Conservation (phyloP, 2,113 vertebrate species). For the Zingel zingel region DNA sequence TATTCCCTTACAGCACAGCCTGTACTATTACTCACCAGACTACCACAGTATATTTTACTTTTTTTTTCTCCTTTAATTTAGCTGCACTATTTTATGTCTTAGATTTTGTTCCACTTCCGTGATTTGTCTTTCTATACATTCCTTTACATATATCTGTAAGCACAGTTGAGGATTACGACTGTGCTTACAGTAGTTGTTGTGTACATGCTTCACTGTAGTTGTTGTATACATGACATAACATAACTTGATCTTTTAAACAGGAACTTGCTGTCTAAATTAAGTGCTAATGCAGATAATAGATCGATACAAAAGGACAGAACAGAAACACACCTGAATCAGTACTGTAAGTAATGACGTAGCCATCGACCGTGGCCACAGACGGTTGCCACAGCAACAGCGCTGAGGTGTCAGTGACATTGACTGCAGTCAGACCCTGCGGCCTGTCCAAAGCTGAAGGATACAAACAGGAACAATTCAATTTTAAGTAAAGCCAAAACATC, state of each 20-base stretch:
- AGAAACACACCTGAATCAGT: constrained; percentile 84
- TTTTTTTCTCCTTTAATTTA: background rate
- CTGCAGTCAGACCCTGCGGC: constrained; percentile 86
- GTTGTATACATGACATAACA: too few species aligned
- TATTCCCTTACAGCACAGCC: background rate
- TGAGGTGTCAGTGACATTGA: constrained; percentile 90
- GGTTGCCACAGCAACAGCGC: constrained; percentile 94
- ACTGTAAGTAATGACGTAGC: constrained; percentile 90
- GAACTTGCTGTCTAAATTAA: background rate
- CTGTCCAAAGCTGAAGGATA: constrained; percentile 88
- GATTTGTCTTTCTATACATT: background rate
- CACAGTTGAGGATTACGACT: too few species aligned
- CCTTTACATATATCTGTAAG: too few species aligned
- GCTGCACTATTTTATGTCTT: background rate
- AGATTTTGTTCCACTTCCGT: background rate
- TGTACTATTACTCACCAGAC: background rate
- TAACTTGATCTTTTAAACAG: too few species aligned
- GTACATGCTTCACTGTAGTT: too few species aligned
- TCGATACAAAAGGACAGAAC: background rate
- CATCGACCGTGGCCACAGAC: constrained; percentile 90
- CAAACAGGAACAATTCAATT: background rate
- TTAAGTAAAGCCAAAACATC: background rate
- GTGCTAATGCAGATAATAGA: background rate
- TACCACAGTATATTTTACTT: background rate
- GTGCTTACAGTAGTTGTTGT: too few species aligned